These are phyloP conservation scores for Cancer borealis DNA, from an alignment of 2,888 invertebrate species.

Conservation along the genomic window DNA sequence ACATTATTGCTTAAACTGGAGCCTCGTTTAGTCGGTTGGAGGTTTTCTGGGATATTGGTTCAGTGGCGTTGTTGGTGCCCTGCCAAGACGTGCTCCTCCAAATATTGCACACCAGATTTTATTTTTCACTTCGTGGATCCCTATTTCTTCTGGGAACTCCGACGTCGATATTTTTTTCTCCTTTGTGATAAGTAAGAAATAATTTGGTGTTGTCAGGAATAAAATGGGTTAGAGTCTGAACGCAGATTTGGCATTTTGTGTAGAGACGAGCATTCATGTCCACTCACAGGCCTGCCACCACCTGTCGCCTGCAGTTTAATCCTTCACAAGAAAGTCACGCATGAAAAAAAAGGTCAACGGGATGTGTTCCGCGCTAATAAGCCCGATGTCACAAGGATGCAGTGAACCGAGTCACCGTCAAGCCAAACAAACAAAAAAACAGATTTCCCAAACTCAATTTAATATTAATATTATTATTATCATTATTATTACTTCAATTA, in stretches of 20 bases:
- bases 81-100: not conserved
- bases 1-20: not conserved
- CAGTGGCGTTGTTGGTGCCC: not conserved
- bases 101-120: constrained; percentile 20
- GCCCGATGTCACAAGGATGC: not conserved
- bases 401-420: not conserved
- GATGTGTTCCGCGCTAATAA: not conserved
- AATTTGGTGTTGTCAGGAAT: constrained; percentile 3
- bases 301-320: constrained; percentile 3
- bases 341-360: not conserved
- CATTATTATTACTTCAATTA: not conserved
- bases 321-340: constrained; percentile 28
- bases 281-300: not conserved
- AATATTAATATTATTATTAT: not conserved
- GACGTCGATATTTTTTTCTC: not conserved
- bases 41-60: constrained; percentile 2
- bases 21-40: not conserved
- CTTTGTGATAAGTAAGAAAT: constrained; percentile 18
- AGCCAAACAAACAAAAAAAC: not conserved
- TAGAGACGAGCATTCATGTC: not conserved
- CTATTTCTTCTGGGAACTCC: not conserved
- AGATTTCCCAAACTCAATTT: not conserved
- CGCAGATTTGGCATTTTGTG: not conserved
- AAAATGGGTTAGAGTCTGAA: constrained; percentile 26
- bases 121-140: constrained; percentile 8